phyloP scores from a whole-genome alignment of 2,797 vertebrate species.

The Muraenolepis orangiensis region DNA sequence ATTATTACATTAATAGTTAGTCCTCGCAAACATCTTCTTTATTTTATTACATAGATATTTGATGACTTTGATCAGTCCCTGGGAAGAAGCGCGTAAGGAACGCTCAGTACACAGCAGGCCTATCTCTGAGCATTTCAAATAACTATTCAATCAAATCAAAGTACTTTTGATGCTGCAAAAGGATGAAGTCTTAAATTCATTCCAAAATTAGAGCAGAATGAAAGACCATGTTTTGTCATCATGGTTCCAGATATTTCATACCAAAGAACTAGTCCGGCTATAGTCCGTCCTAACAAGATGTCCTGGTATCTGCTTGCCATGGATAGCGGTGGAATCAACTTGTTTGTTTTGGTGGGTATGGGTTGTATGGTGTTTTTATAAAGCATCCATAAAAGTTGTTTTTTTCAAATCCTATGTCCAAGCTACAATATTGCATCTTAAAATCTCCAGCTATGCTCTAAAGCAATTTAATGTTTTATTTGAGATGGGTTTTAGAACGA shows the following conservation, averaged over 20 bases:
- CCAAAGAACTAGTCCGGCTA: constrained; percentile 52
- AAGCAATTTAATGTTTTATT: constrained; percentile 20
- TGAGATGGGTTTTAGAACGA: constrained; percentile 29
- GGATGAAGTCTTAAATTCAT: constrained; percentile 13
- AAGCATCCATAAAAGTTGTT: constrained; percentile 12
- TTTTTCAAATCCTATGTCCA: background rate
- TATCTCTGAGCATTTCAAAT: too few species aligned
- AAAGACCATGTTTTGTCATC: constrained; percentile 36
- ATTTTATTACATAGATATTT: background rate
- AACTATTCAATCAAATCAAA: background rate
- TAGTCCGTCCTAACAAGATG: background rate
- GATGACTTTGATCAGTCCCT: background rate
- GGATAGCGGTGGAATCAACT: background rate
- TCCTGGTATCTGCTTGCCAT: background rate
- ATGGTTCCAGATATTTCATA: constrained; percentile 21
- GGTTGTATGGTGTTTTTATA: constrained; percentile 11
- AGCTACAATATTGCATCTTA: background rate
- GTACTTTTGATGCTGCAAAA: too few species aligned
- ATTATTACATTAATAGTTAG: constrained; percentile 33
- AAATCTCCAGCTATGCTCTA: constrained; percentile 12
- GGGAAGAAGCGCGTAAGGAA: too few species aligned
- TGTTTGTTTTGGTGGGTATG: background rate
- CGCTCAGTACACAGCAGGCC: too few species aligned
- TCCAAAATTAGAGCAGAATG: constrained; percentile 41
- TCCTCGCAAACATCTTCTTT: constrained; percentile 7